Base-by-base conservation (phyloP, 1,140 invertebrate genomes). In the Drosophila pandora region DNA sequence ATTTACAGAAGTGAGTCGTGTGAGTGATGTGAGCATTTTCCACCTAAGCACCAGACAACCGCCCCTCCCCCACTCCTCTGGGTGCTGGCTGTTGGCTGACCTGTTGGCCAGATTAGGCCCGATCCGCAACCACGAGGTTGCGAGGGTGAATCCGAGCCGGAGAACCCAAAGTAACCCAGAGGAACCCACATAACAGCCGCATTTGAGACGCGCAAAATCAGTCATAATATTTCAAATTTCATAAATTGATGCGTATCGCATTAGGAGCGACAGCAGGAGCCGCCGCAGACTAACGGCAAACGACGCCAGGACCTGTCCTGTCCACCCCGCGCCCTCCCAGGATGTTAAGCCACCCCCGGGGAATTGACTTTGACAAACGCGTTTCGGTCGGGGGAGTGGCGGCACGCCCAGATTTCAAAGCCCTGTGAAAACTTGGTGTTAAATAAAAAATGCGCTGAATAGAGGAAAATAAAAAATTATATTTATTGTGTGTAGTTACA, bases 231-330 rank as follows among this genome's bases (percentile, higher is more conserved):
- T 87, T 87, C 83, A 88, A 87, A 88, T 79, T 85, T 87, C 71
- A 87, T 88, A 88, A 87, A 87, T 87, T 88, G 82, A 87, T 87
- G 82, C 82, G 82, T 87, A 87, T 87, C 82, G 76, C 82, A 88
- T 87, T 82, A 79, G 78, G 55, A 53, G 69, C 61, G 54, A 53
- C 68, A 70, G 63, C 81, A 69, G 56, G 54, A 59, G 34, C 58
- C 8, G 32, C 32, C 79, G 37, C 59, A 76, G 77, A 60, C 69
- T 76, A 85, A 72, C 65, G 80, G 71, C 60, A 69, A 74, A 74
- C 48, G 73, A 53, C 22, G 22, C 62, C 62, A 32, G 62, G 59
- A 65, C 62, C 43, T 53, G 47, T 64, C 50, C 25, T 28, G 25
- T 28, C 13, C 34, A 23, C 28, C 21, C 43, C 34, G 32, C 34